Conservation (phyloP, 2,797 vertebrate species). For the Glossophaga mutica region DNA sequence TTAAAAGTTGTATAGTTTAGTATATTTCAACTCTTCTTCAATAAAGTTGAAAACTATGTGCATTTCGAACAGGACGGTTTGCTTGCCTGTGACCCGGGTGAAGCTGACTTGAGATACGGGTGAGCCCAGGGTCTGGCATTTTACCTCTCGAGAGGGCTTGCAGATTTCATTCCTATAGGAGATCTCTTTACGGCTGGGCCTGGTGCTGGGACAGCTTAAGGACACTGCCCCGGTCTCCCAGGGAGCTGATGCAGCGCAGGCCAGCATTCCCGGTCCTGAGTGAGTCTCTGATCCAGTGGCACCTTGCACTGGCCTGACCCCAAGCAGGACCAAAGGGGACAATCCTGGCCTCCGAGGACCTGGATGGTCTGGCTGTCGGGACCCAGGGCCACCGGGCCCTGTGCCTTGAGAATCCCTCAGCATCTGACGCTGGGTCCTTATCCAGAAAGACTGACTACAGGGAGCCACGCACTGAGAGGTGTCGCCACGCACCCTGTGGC, state of each 20-base stretch:
- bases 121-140: neutral
- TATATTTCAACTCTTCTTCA: neutral
- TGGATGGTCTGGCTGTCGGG: neutral
- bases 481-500: constrained; percentile 73
- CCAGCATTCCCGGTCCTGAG: neutral
- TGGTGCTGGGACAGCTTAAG: neutral
- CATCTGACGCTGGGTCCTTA: constrained; percentile 60
- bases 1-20: neutral
- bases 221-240: neutral
- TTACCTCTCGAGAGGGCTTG: neutral
- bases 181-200: neutral
- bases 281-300: rapidly evolving
- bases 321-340: neutral
- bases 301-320: neutral
- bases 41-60: neutral
- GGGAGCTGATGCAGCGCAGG: neutral
- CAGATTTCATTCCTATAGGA: neutral
- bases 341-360: neutral
- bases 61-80: neutral
- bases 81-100: neutral
- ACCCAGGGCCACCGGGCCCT: constrained; percentile 2
- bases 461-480: constrained; percentile 63
- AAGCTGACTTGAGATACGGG: neutral
- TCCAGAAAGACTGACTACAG: constrained; percentile 68
- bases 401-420: constrained; percentile 44